Evolutionary conservation across 1,140 invertebrate genomes (phyloP), one percentile per base, ranked within the genome.

Genomic region (Drosophila bocki): DNA sequence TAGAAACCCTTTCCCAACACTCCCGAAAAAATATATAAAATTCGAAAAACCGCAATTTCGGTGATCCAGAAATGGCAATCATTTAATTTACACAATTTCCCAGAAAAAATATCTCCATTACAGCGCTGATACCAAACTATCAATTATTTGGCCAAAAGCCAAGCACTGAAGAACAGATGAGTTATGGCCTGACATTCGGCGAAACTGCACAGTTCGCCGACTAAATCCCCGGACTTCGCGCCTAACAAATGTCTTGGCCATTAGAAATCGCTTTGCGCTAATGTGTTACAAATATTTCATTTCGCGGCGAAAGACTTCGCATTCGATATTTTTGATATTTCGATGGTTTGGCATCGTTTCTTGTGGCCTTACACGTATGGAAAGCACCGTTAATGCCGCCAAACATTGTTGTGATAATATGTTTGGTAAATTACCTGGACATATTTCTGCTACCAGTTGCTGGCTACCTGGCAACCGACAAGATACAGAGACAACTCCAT

Each of bases 211-310:
- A 76, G 47, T 51, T 53, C 48, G 44, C 62, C 71, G 57, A 50
- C 60, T 77, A 72, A 80, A 84, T 83, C 78, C 72, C 78, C 78
- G 59, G 63, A 42, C 45, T 67, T 63, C 37, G 57, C 15, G 53
- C 48, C 51, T 83, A 74, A 87, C 75, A 88, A 87, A 87, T 87
- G 85, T 60, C 42, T 32, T 48, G 61, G 65, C 83, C 83, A 87
- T 87, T 87, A 87, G 80, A 88, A 87, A 87, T 69, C 80, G 84
- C 71, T 88, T 88, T 88, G 81, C 84, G 65, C 65, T 87, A 87
- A 87, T 87, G 84, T 90, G 84, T 84, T 88, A 87, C 85, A 84
- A 88, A 87, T 87, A 87, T 87, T 90, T 87, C 84, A 87, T 83
- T 29, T 22, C 50, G 47, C 29, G 33, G 29, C 69, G 12, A 67